Evolutionary conservation across 37 sponge, comb jelly and placozoan genomes (phyloP).

Genomic region (Lycopodina hypogea): DNA sequence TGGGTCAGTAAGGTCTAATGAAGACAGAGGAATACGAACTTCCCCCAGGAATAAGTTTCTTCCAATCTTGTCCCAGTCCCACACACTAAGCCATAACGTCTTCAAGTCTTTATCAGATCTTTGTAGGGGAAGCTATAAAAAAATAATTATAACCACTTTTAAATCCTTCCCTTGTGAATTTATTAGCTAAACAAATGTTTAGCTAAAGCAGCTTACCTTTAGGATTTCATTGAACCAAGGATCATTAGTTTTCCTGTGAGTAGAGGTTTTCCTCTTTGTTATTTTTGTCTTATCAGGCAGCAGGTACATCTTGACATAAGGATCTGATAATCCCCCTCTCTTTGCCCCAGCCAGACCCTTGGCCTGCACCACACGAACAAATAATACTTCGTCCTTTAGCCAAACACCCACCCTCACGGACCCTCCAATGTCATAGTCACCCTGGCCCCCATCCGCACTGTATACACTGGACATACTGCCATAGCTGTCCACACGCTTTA

Average conservation of each 20-base stretch:
- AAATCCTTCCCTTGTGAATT: too few species aligned
- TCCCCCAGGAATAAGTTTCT: conserved; percentile 72
- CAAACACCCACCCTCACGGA: conserved; percentile 47
- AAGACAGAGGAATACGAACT: conserved; percentile 52
- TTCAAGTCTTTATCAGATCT: conserved; percentile 14
- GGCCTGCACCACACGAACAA: conserved; percentile 40
- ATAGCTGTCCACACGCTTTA: conserved; percentile 26
- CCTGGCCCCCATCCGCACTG: conserved; percentile 56
- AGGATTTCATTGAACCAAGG: conserved; percentile 57
- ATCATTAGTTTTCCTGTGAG: conserved; percentile 34
- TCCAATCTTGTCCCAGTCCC: conserved; percentile 73
- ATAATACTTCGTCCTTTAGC: conserved; percentile 34
- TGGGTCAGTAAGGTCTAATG: conserved; percentile 41
- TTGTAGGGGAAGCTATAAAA: too few species aligned
- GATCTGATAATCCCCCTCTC: conserved; percentile 45
- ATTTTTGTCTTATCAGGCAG: conserved; percentile 61
- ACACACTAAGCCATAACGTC: conserved; percentile 66
- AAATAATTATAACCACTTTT: too few species aligned
- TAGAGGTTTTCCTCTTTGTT: conserved; percentile 62
- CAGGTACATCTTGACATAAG: conserved; percentile 75
- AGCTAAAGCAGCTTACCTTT: conserved; percentile 61
- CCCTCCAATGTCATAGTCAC: conserved; percentile 58
- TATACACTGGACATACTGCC: conserved; percentile 57
- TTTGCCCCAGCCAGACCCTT: conserved; percentile 52
- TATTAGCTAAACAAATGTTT: too few species aligned